phyloP scores from a whole-genome alignment of 2,797 vertebrate genomes.

The Lepilemur ruficaudatus region DNA sequence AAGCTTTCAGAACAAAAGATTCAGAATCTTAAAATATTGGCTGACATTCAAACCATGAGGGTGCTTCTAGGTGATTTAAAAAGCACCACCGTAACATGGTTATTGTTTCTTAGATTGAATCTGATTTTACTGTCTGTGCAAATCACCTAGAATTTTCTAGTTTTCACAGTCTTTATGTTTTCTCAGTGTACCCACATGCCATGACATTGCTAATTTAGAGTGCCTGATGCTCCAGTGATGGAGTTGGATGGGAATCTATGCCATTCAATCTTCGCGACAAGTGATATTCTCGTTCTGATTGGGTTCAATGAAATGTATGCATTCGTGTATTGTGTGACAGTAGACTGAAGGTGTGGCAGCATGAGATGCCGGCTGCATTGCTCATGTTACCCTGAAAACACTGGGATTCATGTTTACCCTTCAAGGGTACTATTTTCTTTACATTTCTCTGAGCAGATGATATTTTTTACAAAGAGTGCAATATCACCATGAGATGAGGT shows the following conservation, averaged over 20 bases:
- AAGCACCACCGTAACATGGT: background rate
- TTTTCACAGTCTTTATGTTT: background rate
- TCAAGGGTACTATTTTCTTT: background rate
- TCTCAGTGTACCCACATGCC: background rate
- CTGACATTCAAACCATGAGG: background rate
- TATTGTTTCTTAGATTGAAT: background rate
- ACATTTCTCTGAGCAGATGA: slow-evolving; percentile 24
- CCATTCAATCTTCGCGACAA: background rate
- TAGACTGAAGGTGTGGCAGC: background rate
- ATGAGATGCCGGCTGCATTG: background rate
- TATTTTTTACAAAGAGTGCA: background rate
- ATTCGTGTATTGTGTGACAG: background rate
- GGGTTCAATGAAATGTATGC: background rate
- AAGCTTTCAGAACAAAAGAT: background rate
- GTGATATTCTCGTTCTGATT: background rate
- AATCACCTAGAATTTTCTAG: background rate
- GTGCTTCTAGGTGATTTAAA: background rate
- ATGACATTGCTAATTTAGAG: background rate
- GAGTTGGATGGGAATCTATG: background rate
- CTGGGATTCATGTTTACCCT: background rate
- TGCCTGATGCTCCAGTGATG: background rate
- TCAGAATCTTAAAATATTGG: background rate
- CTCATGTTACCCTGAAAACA: background rate
- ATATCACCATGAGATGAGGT: background rate
- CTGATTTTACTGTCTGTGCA: background rate